Percentiles rank a stretch among this genome's conserved stretches.
Conservation (phyloP, 2,888 invertebrate genomes). For the Esperia sulphurella region DNA sequence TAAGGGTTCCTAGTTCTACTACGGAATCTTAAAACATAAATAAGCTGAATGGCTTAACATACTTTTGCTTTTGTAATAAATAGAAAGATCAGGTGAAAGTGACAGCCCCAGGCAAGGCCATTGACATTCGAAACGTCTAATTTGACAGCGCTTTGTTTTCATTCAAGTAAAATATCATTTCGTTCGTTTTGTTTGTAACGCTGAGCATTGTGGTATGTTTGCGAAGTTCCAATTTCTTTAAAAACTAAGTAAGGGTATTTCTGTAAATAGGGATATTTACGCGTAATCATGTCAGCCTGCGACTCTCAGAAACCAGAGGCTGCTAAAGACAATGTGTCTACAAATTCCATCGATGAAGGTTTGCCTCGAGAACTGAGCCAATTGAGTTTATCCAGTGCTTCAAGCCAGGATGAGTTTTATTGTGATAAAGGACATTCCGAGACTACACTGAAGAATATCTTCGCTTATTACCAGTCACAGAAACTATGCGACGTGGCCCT, state of each 20-base stretch:
- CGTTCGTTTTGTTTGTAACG: background rate
- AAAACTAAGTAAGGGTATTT: background rate
- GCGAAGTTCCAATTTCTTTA: conserved; percentile 6
- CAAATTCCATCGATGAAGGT: conserved; percentile 75
- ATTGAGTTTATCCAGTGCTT: conserved; percentile 82
- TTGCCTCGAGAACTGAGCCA: conserved; percentile 84
- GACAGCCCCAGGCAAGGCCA: no score
- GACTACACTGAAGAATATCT: conserved; percentile 89
- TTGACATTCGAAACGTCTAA: no score
- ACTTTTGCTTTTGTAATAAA: no score
- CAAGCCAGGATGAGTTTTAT: conserved; percentile 88
- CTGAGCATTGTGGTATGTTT: conserved; percentile 17
- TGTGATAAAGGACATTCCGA: conserved; percentile 89
- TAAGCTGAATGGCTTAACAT: no score
- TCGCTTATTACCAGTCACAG: conserved; percentile 87
- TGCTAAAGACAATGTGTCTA: conserved; percentile 71
- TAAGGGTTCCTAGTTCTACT: no score
- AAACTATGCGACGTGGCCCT: conserved; percentile 93
- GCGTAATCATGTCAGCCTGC: conserved; percentile 52
- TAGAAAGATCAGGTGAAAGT: no score
- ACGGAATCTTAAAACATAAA: no score
- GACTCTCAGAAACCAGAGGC: conserved; percentile 61
- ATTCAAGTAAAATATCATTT: background rate
- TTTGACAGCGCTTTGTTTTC: no score
- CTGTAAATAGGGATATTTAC: background rate